Evolutionary conservation across 2,888 invertebrate genomes (phyloP).

Genomic region (Hedychridium roseum): DNA sequence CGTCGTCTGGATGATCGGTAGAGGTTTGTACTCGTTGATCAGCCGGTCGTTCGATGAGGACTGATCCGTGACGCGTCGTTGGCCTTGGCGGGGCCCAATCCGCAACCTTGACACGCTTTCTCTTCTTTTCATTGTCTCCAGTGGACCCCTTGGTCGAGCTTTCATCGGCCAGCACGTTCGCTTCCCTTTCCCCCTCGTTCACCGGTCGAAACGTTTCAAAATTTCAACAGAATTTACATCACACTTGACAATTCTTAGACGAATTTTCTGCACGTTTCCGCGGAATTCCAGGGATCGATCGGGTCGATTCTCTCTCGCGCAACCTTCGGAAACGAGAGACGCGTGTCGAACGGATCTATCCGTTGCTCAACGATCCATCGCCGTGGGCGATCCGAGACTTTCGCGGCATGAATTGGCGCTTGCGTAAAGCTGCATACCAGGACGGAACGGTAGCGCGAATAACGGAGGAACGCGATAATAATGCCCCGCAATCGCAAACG

Average conservation of each 20-base stretch:
- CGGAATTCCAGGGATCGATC: constrained; percentile 9
- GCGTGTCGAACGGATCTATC: constrained; percentile 3
- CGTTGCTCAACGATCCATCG: constrained; percentile 7
- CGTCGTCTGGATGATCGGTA: too few species aligned
- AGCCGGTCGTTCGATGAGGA: constrained; percentile 2
- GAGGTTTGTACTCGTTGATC: background rate
- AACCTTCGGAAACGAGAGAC: background rate
- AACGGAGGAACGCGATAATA: background rate
- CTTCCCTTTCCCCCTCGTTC: background rate
- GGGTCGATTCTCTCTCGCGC: too few species aligned
- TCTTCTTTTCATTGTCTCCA: constrained; percentile 8
- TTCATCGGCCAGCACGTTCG: background rate
- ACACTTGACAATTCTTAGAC: too few species aligned
- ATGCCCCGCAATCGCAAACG: background rate
- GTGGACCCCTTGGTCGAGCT: background rate
- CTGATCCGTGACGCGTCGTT: constrained; percentile 8
- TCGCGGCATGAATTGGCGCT: constrained; percentile 11
- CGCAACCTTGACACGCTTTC: constrained; percentile 36
- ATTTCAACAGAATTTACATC: constrained; percentile 13
- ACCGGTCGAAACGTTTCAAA: constrained; percentile 4
- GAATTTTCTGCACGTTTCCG: too few species aligned
- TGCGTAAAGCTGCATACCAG: constrained; percentile 16
- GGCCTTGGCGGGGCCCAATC: constrained; percentile 26
- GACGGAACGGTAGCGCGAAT: too few species aligned
- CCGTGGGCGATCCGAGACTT: constrained; percentile 6